Evolutionary conservation across 2,113 vertebrate species (phyloP).

Genomic region (Coturnix japonica): DNA sequence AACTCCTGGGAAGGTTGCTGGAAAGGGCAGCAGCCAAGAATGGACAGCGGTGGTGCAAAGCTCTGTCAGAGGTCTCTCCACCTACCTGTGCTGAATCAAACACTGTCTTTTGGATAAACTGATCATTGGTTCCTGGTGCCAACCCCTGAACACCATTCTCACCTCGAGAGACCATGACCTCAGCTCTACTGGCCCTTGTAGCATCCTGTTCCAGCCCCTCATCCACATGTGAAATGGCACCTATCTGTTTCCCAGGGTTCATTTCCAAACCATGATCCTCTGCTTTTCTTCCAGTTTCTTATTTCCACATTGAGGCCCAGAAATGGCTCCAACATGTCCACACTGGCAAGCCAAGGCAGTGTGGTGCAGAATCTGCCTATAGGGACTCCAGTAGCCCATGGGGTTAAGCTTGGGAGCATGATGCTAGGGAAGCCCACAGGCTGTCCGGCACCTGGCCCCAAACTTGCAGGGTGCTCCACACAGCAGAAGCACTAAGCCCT

Average conservation of each 20-base stretch:
- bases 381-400: not conserved
- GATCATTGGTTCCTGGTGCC: not conserved
- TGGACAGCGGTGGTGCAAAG: not conserved
- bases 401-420: not conserved
- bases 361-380: not conserved
- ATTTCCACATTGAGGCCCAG: not conserved
- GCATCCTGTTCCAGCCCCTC: rapidly evolving
- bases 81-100: not conserved
- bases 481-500: not conserved
- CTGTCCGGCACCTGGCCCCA: rapidly evolving
- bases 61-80: not conserved
- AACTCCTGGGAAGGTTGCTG: not conserved
- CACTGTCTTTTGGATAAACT: not conserved
- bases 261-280: not conserved
- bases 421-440: not conserved
- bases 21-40: not conserved
- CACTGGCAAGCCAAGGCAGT: not conserved
- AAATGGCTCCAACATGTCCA: not conserved
- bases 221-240: not conserved
- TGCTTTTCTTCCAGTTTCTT: not conserved
- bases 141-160: rapidly evolving
- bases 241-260: not conserved
- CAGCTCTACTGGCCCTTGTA: not conserved
- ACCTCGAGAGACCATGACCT: not conserved
- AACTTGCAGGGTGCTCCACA: not conserved